Evolutionary conservation across 1,140 invertebrate genomes (phyloP).

Genomic region (Lepidurus packardi): DNA sequence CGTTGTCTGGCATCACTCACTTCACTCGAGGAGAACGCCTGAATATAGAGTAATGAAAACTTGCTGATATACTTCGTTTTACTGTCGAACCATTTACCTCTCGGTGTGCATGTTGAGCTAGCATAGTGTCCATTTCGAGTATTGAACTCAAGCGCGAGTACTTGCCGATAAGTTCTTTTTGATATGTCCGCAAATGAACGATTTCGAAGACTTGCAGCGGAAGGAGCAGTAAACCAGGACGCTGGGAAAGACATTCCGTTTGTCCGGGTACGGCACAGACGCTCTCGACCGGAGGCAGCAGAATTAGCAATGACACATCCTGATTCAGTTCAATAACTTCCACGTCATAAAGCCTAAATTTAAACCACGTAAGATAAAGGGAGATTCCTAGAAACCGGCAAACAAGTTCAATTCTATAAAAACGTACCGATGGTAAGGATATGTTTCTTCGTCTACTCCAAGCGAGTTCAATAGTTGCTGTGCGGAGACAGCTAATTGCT

Average conservation of each 20-base stretch:
- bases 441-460: conserved; percentile 38
- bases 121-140: conserved; percentile 81
- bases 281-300: conserved; percentile 80
- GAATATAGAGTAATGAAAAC: conserved; percentile 22
- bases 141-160: conserved; percentile 87
- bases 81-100: conserved; percentile 51
- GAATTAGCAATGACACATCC: conserved; percentile 81
- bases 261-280: conserved; percentile 87
- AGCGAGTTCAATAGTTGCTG: conserved; percentile 40
- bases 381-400: neutral
- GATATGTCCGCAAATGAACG: conserved; percentile 86
- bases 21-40: conserved; percentile 84
- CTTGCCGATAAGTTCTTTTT: conserved; percentile 74
- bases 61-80: conserved; percentile 4
- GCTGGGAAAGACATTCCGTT: conserved; percentile 60
- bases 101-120: conserved; percentile 83
- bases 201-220: conserved; percentile 83
- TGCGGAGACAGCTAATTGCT: conserved; percentile 40
- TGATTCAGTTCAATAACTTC: conserved; percentile 84
- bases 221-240: conserved; percentile 71
- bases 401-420: neutral
- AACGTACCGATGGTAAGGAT: conserved; percentile 31
- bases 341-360: conserved; percentile 68
- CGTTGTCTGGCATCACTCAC: conserved; percentile 76
- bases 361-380: conserved; percentile 27